Evolutionary conservation across 2,888 invertebrate genomes (phyloP), one percentile per base, ranked within the genome.

Genomic region (Hyppa rectilinea): DNA sequence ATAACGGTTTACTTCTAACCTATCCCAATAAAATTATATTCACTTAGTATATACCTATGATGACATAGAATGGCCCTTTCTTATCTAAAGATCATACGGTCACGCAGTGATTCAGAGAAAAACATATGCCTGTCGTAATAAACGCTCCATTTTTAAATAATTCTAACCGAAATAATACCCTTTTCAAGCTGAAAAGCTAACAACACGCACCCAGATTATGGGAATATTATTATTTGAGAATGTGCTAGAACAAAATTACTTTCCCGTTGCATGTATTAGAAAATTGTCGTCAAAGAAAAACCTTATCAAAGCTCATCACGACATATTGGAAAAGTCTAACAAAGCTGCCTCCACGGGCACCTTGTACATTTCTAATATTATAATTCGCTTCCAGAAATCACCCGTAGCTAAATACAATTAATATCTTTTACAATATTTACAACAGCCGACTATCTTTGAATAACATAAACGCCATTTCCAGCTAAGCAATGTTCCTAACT

Each of bases 381-480:
- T 23, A 12, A n/a, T n/a, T n/a, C n/a, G 2, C 26, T 59, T 43
- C n/a, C 29, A 67, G 2, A 9, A 59, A 67, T 10, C 2, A 53
- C 17, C 9, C 14, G 12, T 17, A 43, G 26, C 17, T 9, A 14
- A 47, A 47, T 40, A n/a, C n/a, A n/a, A n/a, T 10, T 43, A 40
- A 50, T 43, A 49, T 20, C n/a, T 72, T 38, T 12, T 23, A 45
- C 26, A 47, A 20, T 47, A 71, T 47, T 59, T 38, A 20, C 10
- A 43, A 34, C 20, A 45, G 23, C 10, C 2, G 23, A 49, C 58
- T 26, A 43, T 31, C 52, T 3, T 59, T 29, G 49, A 40, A 52
- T 61, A 14, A 47, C 36, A 73, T 38, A 59, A 56, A 29, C 43
- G 68, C 31, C 90, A 78, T 79, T 86, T 92, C 91, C 81, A 90